phyloP scores from a whole-genome alignment of 1,140 invertebrate species.

The Platyscapa corneri region DNA sequence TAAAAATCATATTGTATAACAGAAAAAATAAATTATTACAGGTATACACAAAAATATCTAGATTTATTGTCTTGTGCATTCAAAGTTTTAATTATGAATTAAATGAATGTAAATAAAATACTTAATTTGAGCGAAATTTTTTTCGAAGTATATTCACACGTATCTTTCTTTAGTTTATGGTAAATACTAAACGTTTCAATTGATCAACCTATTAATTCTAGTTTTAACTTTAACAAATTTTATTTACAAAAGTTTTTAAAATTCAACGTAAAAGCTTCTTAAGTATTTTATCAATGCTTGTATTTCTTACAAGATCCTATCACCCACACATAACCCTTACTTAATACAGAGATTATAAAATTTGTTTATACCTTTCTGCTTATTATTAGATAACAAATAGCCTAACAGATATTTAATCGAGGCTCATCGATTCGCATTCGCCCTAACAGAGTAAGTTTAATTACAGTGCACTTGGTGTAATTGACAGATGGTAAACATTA shows the following conservation, averaged over 20 bases:
- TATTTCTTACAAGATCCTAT: background rate
- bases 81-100: too few relatives aligned
- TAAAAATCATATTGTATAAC: too few relatives aligned
- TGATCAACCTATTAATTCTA: background rate
- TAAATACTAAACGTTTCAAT: background rate
- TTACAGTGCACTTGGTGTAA: background rate
- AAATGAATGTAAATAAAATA: too few relatives aligned
- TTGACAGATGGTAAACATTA: background rate
- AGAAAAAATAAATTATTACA: background rate
- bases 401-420: background rate
- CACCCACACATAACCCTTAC: background rate
- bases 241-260: background rate
- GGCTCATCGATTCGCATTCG: background rate
- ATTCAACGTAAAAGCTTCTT: background rate
- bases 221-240: background rate
- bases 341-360: background rate
- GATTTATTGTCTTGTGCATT: too few relatives aligned
- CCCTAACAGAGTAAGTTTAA: background rate
- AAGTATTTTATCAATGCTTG: background rate
- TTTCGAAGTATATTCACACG: too few relatives aligned
- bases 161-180: too few relatives aligned
- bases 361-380: background rate
- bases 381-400: background rate
- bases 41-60: too few relatives aligned
- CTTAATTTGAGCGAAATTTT: too few relatives aligned